A percentile compares a stretch with the other conserved stretches of the same genome.
Evolutionary conservation across 2,888 invertebrate species (phyloP).

Genomic region (Agrotis segetum): DNA sequence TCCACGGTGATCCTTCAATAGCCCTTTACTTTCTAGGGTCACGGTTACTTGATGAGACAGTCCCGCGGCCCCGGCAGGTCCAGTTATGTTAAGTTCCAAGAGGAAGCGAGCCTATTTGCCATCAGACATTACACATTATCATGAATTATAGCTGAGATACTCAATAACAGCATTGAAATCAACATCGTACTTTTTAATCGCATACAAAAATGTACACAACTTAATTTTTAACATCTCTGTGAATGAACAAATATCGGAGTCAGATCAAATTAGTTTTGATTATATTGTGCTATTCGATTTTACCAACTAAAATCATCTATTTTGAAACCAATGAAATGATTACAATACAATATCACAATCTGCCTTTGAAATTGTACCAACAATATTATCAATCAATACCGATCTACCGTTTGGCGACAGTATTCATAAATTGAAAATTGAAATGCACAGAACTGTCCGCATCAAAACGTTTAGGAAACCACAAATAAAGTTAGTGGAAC

Average conservation of each 20-base stretch:
- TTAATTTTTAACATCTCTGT: neutral
- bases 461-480: conserved; percentile 32
- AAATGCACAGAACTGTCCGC: conserved; percentile 21
- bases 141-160: neutral
- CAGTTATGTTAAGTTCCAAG: too few relatives aligned
- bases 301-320: neutral
- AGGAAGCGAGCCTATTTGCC: too few relatives aligned
- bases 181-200: neutral
- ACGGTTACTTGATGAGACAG: too few relatives aligned
- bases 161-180: neutral
- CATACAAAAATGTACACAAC: neutral
- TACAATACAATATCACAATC: conserved; percentile 7
- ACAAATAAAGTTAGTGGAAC: conserved; percentile 41
- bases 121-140: too few relatives aligned
- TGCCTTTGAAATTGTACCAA: conserved; percentile 4
- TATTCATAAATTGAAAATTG: conserved; percentile 27
- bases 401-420: neutral
- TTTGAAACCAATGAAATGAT: neutral
- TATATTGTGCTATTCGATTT: neutral
- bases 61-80: too few relatives aligned
- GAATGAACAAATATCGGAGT: neutral
- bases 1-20: too few relatives aligned
- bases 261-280: neutral
- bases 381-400: conserved; percentile 16
- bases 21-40: too few relatives aligned